Conservation (phyloP, 1,140 invertebrate species). For the Nebria ingens region DNA sequence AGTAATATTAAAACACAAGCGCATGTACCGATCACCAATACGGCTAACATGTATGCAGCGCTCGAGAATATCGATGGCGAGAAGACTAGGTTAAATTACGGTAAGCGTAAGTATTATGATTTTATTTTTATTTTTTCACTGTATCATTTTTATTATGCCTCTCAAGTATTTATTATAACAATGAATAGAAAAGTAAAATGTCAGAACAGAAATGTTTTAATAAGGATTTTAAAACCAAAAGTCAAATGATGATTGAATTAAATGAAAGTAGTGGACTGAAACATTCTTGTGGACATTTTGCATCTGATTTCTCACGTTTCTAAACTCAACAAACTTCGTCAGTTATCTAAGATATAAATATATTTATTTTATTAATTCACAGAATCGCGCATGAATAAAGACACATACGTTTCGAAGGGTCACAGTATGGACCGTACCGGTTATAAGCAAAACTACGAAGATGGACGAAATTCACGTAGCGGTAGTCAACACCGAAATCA, state of each 20-base stretch:
- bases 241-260: neutral
- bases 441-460: slow-evolving; percentile 27
- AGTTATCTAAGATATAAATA: neutral
- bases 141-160: neutral
- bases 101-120: slow-evolving; percentile 25
- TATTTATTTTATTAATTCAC: neutral
- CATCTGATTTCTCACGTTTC: neutral
- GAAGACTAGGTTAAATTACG: slow-evolving; percentile 23
- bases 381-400: slow-evolving; percentile 22
- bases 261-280: neutral
- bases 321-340: neutral
- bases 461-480: slow-evolving; percentile 40
- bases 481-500: slow-evolving; percentile 17
- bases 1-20: slow-evolving; percentile 24
- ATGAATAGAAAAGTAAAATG: neutral
- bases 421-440: slow-evolving; percentile 36
- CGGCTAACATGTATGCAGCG: slow-evolving; percentile 37
- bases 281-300: neutral
- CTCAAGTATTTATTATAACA: neutral
- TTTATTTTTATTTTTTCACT: neutral
- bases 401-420: slow-evolving; percentile 37
- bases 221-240: neutral
- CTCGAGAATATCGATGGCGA: slow-evolving; percentile 38
- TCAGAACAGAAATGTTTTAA: neutral
- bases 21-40: slow-evolving; percentile 25